These are phyloP conservation scores for Epistrophella euchroma DNA, from an alignment of 2,888 invertebrate species.

Conservation along the genomic window DNA sequence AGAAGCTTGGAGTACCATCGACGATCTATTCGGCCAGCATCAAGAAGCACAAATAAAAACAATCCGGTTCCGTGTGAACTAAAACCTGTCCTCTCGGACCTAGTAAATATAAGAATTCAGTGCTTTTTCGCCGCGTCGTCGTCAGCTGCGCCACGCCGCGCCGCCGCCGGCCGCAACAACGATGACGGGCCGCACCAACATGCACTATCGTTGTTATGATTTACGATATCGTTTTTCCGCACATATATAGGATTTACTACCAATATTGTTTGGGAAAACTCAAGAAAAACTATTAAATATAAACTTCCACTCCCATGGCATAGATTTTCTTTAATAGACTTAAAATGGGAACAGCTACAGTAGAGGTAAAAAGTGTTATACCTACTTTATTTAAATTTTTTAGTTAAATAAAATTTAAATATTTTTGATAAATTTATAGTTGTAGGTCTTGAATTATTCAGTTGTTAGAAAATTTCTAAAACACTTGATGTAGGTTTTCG, in stretches of 20 bases:
- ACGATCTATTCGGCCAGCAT: constrained; percentile 7
- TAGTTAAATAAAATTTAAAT: too few relatives aligned
- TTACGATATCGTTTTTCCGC: constrained; percentile 49
- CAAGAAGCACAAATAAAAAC: constrained; percentile 24
- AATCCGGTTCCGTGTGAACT: constrained; percentile 80
- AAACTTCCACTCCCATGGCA: constrained; percentile 56
- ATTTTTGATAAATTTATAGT: too few relatives aligned
- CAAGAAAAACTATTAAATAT: constrained; percentile 7
- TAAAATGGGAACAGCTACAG: constrained; percentile 33
- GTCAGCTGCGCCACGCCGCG: constrained; percentile 1
- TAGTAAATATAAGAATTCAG: constrained; percentile 46
- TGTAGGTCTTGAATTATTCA: too few relatives aligned
- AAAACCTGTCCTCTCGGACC: constrained; percentile 77
- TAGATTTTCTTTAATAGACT: constrained; percentile 34
- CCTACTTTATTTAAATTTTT: too few relatives aligned
- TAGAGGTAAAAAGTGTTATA: constrained; percentile 34
- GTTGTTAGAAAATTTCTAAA: too few relatives aligned
- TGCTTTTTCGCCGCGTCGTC: constrained; percentile 19
- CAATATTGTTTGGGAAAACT: constrained; percentile 44
- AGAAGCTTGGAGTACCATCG: constrained; percentile 30
- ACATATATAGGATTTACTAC: constrained; percentile 34
- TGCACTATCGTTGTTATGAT: constrained; percentile 48
- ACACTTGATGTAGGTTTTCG: too few relatives aligned
- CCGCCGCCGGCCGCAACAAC: neutral
- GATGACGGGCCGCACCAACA: neutral